These are phyloP conservation scores for Melanotaenia boesemani DNA, from an alignment of 2,797 vertebrate genomes.

Conservation along the genomic window DNA sequence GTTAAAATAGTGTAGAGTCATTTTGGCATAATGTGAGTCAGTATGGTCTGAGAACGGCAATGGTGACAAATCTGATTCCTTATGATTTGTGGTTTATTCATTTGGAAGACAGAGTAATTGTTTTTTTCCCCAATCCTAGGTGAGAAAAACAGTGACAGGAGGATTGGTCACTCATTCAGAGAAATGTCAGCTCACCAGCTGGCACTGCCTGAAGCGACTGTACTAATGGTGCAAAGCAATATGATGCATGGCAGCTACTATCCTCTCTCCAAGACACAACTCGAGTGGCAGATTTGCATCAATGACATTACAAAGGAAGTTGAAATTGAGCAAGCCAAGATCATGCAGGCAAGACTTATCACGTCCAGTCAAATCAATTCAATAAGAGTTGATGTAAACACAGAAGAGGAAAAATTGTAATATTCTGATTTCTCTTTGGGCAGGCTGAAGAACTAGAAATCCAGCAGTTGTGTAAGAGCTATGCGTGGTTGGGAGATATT, in stretches of 20 bases:
- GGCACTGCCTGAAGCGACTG: conserved; percentile 26
- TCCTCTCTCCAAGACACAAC: conserved; percentile 67
- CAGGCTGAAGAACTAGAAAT: conserved; percentile 82
- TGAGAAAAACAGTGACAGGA: conserved; percentile 11
- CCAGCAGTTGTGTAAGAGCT: conserved; percentile 71
- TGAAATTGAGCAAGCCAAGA: conserved; percentile 55
- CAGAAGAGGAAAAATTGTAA: neutral
- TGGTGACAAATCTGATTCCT: neutral
- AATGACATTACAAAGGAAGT: conserved; percentile 64
- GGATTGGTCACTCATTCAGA: conserved; percentile 7
- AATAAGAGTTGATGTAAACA: neutral
- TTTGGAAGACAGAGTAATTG: neutral
- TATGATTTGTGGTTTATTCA: neutral
- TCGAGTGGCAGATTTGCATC: conserved; percentile 80
- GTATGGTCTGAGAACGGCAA: too few species aligned
- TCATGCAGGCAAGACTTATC: conserved; percentile 76
- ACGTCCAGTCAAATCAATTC: neutral
- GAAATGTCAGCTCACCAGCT: conserved; percentile 37
- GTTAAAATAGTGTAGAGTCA: neutral
- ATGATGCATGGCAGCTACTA: conserved; percentile 72
- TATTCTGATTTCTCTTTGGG: conserved; percentile 6
- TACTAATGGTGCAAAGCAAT: conserved; percentile 66
- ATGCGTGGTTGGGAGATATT: conserved; percentile 80
- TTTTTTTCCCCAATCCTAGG: conserved; percentile 32
- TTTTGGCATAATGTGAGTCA: neutral